Evolutionary conservation across 2,797 vertebrate species (phyloP), one percentile per base, ranked within the genome.

Genomic region (Antennarius maculatus): DNA sequence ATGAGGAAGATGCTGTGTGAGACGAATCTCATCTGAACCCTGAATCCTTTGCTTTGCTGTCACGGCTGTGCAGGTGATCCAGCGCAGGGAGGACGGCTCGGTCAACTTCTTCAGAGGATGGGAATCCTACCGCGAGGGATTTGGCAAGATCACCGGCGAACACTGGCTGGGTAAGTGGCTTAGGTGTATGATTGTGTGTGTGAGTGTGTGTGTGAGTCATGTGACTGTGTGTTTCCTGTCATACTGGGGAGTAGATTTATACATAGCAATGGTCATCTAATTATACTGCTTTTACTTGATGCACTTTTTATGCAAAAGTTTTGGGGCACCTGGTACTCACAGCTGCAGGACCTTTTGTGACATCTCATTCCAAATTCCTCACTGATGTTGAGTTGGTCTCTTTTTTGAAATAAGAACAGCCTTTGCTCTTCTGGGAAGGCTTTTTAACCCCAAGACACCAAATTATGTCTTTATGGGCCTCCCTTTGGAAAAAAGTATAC

Each of bases 51-150:
- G 56, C 55, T 55, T 66, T 53, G 23, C 63, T 77, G 71, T 72
- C 79, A 39, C 72, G 51, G 67, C 56, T 66, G 64, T 76, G 39
- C 84, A 99, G 97, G 97, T 98, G 71, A 96, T 99, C 56, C 97
- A 99, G 92, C 93, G 97, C 66, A 90, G 97, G 37, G 96, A 97
- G 77, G 97, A 98, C 0, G 97, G 97, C 80, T 95, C 96, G 0
- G 95, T 98, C 72, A 98, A 95, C 91, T 99, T 98, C 71, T 98
- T 98, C 90, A 93, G 95, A 0, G 96, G 95, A 61, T 99, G 97
- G 97, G 96, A 96, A 71, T 96, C 96, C 0, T 98, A 98, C 71
- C 90, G 94, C 13, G 96, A 98, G 0, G 97, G 97, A 83, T 98
- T 98, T 3, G 97, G 97, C 76, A 98, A 95, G 91, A 96, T 99